A percentile compares a stretch with the other conserved stretches of the same genome.
phyloP scores from a whole-genome alignment of 2,888 invertebrate genomes.

The Dastarcus helophoroides region DNA sequence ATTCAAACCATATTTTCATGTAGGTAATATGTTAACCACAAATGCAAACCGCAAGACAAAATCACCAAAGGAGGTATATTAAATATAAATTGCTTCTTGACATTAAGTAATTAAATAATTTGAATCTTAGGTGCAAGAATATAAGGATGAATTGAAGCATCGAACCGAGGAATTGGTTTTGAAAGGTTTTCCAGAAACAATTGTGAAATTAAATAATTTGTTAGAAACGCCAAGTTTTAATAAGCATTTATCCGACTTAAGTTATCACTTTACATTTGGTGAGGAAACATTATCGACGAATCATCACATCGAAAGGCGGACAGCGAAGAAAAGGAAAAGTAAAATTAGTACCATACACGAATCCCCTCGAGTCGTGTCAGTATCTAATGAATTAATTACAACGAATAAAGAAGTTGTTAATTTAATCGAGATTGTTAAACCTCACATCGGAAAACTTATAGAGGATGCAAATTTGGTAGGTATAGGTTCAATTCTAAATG shows the following conservation, averaged over 20 bases:
- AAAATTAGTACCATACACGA: constrained; percentile 35
- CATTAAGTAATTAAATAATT: background rate
- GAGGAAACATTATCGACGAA: constrained; percentile 60
- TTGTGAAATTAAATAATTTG: constrained; percentile 78
- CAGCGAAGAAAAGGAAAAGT: constrained; percentile 51
- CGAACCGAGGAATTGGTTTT: constrained; percentile 83
- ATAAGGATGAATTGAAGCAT: constrained; percentile 76
- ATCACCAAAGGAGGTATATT: no score
- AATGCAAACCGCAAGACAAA: no score
- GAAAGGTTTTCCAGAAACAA: constrained; percentile 87
- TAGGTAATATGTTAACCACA: no score
- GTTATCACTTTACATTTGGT: constrained; percentile 89
- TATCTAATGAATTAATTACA: constrained; percentile 76
- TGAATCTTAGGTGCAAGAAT: constrained; percentile 71
- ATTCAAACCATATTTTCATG: no score
- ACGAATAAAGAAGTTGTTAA: constrained; percentile 81
- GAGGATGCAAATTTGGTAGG: constrained; percentile 89
- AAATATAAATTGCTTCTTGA: no score
- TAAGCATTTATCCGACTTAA: constrained; percentile 69
- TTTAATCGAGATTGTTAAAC: constrained; percentile 87
- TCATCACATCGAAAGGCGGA: constrained; percentile 46
- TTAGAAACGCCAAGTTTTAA: constrained; percentile 74
- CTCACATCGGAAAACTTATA: constrained; percentile 85
- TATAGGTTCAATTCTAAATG: no score
- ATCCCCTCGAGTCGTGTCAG: constrained; percentile 63